Evolutionary conservation across 2,797 vertebrate genomes (phyloP).

Genomic region (Catharus ustulatus): DNA sequence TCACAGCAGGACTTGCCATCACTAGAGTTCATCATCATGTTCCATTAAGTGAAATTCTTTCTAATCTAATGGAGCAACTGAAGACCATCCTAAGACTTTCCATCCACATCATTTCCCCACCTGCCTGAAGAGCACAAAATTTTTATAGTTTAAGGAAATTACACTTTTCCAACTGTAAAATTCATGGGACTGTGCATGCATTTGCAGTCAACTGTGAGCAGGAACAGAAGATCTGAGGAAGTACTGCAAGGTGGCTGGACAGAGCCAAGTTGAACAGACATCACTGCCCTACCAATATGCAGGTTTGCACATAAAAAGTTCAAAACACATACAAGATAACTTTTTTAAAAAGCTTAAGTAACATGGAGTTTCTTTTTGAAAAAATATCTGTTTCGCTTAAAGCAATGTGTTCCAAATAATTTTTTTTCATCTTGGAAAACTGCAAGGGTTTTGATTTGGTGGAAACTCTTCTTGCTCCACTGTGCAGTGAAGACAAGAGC

Average conservation of each 20-base stretch:
- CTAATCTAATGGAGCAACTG: background rate
- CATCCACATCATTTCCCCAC: background rate
- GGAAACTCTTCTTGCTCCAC: background rate
- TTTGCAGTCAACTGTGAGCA: background rate
- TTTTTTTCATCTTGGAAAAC: background rate
- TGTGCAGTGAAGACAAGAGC: background rate
- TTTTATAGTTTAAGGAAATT: background rate
- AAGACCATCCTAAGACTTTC: background rate
- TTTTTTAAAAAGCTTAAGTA: background rate
- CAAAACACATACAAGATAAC: background rate
- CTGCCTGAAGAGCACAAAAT: background rate
- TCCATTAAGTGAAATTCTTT: background rate
- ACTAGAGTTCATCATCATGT: background rate
- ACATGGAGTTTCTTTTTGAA: background rate
- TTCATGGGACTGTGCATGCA: rapidly evolving
- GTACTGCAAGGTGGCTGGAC: background rate
- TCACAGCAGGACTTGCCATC: background rate
- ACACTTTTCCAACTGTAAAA: background rate
- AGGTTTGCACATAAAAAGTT: background rate
- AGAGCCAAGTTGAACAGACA: background rate
- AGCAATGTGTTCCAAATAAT: background rate
- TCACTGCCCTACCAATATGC: background rate
- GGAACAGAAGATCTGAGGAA: background rate
- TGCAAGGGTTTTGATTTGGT: background rate
- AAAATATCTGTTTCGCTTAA: background rate